phyloP scores from a whole-genome alignment of 2,797 vertebrate species.

The Poecilia gillii region DNA sequence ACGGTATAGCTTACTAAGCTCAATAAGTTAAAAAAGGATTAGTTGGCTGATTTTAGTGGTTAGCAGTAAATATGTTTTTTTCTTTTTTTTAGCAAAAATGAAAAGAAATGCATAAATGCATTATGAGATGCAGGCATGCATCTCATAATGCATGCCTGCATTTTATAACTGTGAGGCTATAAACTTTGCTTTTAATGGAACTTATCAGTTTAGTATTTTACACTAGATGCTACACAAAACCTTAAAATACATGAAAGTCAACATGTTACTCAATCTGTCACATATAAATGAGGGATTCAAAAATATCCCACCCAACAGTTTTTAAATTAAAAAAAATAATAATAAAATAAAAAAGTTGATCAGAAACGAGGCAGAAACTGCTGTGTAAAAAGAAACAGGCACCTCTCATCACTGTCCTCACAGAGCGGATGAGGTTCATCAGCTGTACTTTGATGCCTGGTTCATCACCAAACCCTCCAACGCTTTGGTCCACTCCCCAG shows the following conservation, averaged over 20 bases:
- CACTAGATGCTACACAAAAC: background rate
- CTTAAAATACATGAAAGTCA: background rate
- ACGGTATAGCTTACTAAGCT: background rate
- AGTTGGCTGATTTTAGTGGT: background rate
- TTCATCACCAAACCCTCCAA: conserved; percentile 94
- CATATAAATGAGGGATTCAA: background rate
- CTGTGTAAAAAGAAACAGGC: background rate
- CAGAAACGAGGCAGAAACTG: background rate
- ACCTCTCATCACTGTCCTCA: conserved; percentile 96
- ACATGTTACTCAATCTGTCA: background rate
- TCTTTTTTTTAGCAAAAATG: background rate
- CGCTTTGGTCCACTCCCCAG: conserved; percentile 92
- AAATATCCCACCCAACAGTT: background rate
- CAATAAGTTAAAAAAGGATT: background rate
- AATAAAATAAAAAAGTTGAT: no score
- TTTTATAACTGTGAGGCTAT: background rate
- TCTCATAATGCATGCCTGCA: background rate
- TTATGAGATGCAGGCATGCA: no score
- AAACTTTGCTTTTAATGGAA: background rate
- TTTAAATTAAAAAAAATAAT: no score
- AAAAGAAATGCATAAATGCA: no score
- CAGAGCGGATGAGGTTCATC: conserved; percentile 90
- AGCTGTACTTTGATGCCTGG: conserved; percentile 93
- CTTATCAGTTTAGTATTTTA: background rate
- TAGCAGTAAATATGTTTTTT: background rate